Base-by-base conservation (phyloP, 2,888 invertebrate species). In the Ophion ellenae region DNA sequence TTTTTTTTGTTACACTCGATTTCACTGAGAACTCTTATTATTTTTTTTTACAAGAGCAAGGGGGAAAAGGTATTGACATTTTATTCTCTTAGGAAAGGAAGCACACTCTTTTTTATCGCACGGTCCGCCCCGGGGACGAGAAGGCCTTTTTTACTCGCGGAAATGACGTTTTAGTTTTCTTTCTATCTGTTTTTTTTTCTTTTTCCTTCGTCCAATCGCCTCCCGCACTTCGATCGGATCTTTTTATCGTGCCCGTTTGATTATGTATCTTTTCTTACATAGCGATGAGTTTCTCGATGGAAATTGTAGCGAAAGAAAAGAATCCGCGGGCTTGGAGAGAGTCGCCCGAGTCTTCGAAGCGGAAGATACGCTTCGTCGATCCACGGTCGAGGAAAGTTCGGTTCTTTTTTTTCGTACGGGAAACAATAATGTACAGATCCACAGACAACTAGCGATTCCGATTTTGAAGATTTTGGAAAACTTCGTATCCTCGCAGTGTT, bases 61-160 rank as follows among this genome's bases (percentile, higher is more conserved):
- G 45, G 45, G 45, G 57, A 57, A 53, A 78, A 61, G 75, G 75
- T 64, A 69, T 61, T 74, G 80, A 84, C 70, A 76, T 81, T 75
- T 81, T 81, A 69, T 63, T 71, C 17, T 84, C 77, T 70, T 61
- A 47, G 14, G 32, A 59, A 75, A 63, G 53, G 63, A 57, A 75
- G 61, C 59, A 59, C 69, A 81, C 53, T 81, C 69, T 83, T 86
- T 84, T 86, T 84, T 84, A 82, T 85, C 75, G 57, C 59, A 59
- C 32, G 64, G 57, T 20, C 86, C 86, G n/a, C 17, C 85, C 83
- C 87, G 84, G 88, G 70, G 85, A 87, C 75, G 59, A 36, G 59
- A 20, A 59, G 86, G 81, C 45, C 71, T 87, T 81, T 90, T 89
- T 90, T 88, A 89, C 86, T 88, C 85, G 83, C 81, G 84, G 88